Evolutionary conservation across 1,140 invertebrate genomes (phyloP).

Genomic region (Brachionus plicatilis): DNA sequence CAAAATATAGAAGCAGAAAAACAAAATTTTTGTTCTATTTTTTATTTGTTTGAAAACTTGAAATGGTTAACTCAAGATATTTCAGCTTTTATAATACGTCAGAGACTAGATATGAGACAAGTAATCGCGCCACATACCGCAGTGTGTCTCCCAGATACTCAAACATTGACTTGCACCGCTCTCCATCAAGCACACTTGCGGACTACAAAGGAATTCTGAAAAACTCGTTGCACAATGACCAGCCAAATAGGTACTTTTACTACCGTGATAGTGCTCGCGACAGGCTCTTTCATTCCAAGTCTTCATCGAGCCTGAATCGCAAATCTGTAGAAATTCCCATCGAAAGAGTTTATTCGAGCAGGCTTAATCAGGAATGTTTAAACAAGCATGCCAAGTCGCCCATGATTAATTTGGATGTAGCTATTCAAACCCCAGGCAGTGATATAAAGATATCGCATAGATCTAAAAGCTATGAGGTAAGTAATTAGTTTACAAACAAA

Average conservation of each 20-base stretch:
- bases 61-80: slow-evolving; percentile 17
- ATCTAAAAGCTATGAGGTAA: slow-evolving; percentile 40
- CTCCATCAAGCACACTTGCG: neutral
- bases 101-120: neutral
- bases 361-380: neutral
- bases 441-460: slow-evolving; percentile 23
- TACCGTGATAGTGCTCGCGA: neutral
- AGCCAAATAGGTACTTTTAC: neutral
- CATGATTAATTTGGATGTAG: slow-evolving; percentile 3
- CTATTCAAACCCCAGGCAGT: neutral
- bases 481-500: neutral
- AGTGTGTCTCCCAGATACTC: neutral
- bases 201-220: neutral
- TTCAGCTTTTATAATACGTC: neutral
- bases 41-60: neutral
- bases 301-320: neutral
- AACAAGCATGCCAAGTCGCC: neutral
- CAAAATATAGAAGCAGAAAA: neutral
- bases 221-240: neutral
- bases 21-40: neutral
- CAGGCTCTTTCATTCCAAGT: neutral
- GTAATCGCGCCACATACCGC: neutral
- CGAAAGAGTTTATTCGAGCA: slow-evolving; percentile 17
- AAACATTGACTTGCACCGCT: neutral
- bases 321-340: slow-evolving; percentile 9